Percentiles rank a stretch among this genome's conserved stretches.
These are phyloP conservation scores for Merluccius polli DNA, from an alignment of 2,797 vertebrate species.

Conservation along the genomic window DNA sequence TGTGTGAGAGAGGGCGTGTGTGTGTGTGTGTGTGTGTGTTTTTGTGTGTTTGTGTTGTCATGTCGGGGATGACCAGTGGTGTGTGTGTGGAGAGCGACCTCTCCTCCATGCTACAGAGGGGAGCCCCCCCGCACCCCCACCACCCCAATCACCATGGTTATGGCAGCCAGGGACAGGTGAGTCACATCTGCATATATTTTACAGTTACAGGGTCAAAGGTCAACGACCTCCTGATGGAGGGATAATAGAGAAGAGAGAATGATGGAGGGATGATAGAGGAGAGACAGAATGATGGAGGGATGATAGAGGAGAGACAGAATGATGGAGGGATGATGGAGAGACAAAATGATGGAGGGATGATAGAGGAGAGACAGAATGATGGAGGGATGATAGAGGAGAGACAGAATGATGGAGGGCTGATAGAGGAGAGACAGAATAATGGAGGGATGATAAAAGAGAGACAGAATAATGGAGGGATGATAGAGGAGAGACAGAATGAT, in stretches of 20 bases:
- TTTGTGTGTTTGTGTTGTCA: constrained; percentile 53
- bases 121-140: constrained; percentile 64
- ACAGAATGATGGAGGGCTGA: background rate
- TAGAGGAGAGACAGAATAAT: background rate
- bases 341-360: background rate
- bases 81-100: constrained; percentile 73
- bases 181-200: constrained; percentile 9
- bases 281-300: constrained; percentile 1
- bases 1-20: background rate
- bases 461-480: background rate
- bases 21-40: constrained; percentile 18
- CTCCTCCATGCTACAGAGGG: constrained; percentile 68
- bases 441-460: constrained; percentile 4
- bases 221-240: background rate
- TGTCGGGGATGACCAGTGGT: constrained; percentile 74
- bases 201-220: background rate
- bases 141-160: constrained; percentile 68
- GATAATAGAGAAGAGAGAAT: background rate
- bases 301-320: background rate
- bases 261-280: background rate
- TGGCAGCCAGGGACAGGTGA: constrained; percentile 62
- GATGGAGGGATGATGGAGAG: background rate
- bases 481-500: background rate
- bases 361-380: constrained; percentile 3
- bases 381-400: background rate